Evolutionary conservation across 1,140 invertebrate genomes (phyloP).

Genomic region (Penaeus indicus): DNA sequence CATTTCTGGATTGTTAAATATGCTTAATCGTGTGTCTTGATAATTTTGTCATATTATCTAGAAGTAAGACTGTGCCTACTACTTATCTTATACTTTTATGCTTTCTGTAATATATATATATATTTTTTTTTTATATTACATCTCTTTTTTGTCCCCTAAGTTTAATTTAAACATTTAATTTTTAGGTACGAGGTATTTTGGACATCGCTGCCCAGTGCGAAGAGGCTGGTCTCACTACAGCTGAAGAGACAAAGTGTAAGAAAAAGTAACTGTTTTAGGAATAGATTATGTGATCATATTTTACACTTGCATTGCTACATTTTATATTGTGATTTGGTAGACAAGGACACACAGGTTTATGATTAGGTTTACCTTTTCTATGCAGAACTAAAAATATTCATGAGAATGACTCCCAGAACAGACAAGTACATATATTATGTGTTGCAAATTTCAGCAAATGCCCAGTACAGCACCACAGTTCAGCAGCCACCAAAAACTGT

Average conservation of each 20-base stretch:
- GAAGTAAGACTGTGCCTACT: no score
- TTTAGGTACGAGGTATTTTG: constrained; percentile 64
- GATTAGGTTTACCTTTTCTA: no score
- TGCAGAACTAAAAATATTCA: no score
- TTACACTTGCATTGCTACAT: neutral
- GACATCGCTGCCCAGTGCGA: constrained; percentile 66
- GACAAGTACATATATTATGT: neutral
- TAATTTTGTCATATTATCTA: no score
- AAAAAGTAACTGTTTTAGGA: neutral
- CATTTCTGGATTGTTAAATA: no score
- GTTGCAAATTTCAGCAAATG: constrained; percentile 58
- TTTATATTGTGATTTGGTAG: neutral
- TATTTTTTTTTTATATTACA: neutral
- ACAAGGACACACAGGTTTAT: no score
- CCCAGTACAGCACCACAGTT: constrained; percentile 66
- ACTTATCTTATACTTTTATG: neutral
- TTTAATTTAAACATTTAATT: neutral
- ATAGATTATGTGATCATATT: neutral
- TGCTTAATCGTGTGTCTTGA: no score
- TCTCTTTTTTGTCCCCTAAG: neutral
- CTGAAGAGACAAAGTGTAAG: constrained; percentile 66
- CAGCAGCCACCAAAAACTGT: constrained; percentile 54
- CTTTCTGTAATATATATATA: neutral
- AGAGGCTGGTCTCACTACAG: constrained; percentile 64
- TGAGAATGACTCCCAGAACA: no score